Evolutionary conservation across 2,113 vertebrate species (phyloP).

Genomic region (Corythoichthys intestinalis): DNA sequence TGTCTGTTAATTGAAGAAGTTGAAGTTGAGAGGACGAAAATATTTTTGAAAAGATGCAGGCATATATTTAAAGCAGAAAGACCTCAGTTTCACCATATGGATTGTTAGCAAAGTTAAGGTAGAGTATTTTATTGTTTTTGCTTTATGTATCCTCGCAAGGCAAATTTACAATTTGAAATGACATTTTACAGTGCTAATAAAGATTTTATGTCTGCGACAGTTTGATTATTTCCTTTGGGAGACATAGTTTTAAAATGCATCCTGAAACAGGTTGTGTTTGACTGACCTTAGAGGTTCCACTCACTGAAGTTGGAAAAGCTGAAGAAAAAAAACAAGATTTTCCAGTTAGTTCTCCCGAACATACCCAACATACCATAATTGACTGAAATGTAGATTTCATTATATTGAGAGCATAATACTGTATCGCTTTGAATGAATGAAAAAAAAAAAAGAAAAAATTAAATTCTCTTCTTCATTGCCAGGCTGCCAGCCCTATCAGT

Average conservation of each 20-base stretch:
- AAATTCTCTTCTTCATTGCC: too few species aligned
- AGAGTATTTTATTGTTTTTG: not conserved
- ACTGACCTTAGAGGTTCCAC: not conserved
- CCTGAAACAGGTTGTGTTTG: not conserved
- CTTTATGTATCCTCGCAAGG: not conserved
- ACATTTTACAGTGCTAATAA: not conserved
- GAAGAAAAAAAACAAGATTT: not conserved
- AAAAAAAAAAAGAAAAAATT: too few species aligned
- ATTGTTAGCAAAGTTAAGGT: not conserved
- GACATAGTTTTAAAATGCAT: not conserved
- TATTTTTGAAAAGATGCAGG: not conserved
- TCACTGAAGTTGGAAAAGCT: not conserved
- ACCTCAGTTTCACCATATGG: not conserved
- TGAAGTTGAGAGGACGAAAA: not conserved
- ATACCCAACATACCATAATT: not conserved
- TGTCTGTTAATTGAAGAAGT: not conserved
- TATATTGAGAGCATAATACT: not conserved
- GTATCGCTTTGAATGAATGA: too few species aligned
- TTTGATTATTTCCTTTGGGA: conserved; percentile 3
- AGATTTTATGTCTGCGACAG: conserved; percentile 4
- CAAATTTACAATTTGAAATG: not conserved
- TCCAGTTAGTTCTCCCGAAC: not conserved
- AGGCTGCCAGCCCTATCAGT: too few species aligned
- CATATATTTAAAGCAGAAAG: not conserved
- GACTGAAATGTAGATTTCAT: not conserved